phyloP scores from a whole-genome alignment of 2,113 vertebrate genomes.

The Rhinogobius similis region DNA sequence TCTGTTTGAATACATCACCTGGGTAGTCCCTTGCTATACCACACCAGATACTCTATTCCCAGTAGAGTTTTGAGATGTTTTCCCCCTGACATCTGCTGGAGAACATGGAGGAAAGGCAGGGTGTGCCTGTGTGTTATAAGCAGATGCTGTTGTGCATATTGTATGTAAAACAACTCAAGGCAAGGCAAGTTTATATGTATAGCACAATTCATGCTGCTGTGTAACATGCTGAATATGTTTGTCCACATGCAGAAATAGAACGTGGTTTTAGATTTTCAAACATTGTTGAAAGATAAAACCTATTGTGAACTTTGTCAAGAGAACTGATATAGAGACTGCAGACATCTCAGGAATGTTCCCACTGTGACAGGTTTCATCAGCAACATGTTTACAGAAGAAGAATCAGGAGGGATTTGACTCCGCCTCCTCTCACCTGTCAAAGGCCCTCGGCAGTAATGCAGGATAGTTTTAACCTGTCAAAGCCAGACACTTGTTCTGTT shows the following conservation, averaged over 20 bases:
- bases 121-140: neutral
- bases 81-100: neutral
- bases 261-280: neutral
- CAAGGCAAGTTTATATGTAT: no score
- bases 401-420: conserved; percentile 8
- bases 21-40: neutral
- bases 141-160: neutral
- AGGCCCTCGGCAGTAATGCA: conserved; percentile 12
- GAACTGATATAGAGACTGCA: conserved; percentile 53
- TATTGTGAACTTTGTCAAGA: conserved; percentile 39
- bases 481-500: neutral
- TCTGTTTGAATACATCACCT: neutral
- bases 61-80: neutral
- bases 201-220: neutral
- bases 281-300: conserved; percentile 14
- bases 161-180: no score
- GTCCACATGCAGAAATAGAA: neutral
- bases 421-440: conserved; percentile 39
- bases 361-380: conserved; percentile 56
- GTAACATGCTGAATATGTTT: neutral
- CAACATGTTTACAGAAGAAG: conserved; percentile 46
- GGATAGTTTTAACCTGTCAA: neutral
- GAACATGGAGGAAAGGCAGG: neutral
- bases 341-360: conserved; percentile 75
- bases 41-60: neutral